These are phyloP conservation scores for Stegana nigrithorax DNA, from an alignment of 2,888 invertebrate genomes.

Conservation along the genomic window DNA sequence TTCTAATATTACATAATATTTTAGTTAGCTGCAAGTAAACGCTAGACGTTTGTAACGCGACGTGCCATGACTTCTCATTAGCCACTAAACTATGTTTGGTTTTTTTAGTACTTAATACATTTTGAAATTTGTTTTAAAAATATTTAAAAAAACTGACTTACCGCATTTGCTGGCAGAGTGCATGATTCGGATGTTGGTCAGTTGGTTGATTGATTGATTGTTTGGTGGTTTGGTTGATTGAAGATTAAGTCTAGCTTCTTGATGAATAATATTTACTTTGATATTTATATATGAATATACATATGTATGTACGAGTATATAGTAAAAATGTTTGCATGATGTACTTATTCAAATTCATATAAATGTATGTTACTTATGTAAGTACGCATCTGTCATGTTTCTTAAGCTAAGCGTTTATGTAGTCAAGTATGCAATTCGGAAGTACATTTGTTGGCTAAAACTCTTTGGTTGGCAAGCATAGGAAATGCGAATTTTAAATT, in stretches of 20 bases:
- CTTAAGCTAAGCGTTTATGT: constrained; percentile 7
- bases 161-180: constrained; percentile 6
- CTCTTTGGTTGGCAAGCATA: too few species aligned
- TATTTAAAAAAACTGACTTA: not conserved
- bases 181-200: not conserved
- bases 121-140: not conserved
- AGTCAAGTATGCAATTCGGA: constrained; percentile 4
- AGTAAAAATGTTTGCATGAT: not conserved
- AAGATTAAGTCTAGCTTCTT: constrained; percentile 2
- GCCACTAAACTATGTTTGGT: too few species aligned
- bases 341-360: too few species aligned
- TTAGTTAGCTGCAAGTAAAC: too few species aligned
- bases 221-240: constrained; percentile 11
- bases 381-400: too few species aligned
- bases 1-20: too few species aligned
- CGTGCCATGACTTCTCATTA: too few species aligned
- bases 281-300: not conserved
- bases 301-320: not conserved
- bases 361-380: too few species aligned
- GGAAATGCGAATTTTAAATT: too few species aligned
- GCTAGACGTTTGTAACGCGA: not conserved
- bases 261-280: not conserved
- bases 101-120: too few species aligned
- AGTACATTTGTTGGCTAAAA: not conserved
- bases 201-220: too few species aligned